A percentile compares a stretch with the other conserved stretches of the same genome.
These are phyloP conservation scores for Echeneis naucrates DNA, from an alignment of 2,797 vertebrate genomes.

Conservation along the genomic window DNA sequence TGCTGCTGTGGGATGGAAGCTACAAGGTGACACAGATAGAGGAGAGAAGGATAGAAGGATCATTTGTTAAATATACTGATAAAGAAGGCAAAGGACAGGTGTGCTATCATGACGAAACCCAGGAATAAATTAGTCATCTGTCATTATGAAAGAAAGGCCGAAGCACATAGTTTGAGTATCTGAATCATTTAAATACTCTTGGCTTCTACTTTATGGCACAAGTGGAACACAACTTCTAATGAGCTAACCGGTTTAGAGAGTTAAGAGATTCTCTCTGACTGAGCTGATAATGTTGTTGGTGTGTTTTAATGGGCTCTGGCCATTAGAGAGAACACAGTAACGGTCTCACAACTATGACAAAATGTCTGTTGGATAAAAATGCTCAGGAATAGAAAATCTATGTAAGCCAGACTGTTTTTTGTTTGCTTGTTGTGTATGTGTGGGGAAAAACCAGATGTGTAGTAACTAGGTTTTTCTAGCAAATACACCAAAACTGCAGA, in stretches of 20 bases:
- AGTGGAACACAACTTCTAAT: slow-evolving; percentile 59
- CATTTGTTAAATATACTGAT: background rate
- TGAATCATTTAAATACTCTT: slow-evolving; percentile 10
- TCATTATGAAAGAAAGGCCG: background rate
- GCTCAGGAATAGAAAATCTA: slow-evolving; percentile 12
- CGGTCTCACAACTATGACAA: slow-evolving; percentile 29
- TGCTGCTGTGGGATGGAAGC: slow-evolving; percentile 20
- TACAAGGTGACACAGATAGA: slow-evolving; percentile 9
- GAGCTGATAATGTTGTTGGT: slow-evolving; percentile 72
- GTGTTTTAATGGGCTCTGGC: slow-evolving; percentile 76
- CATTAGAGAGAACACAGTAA: slow-evolving; percentile 47
- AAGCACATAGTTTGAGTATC: background rate
- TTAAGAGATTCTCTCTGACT: slow-evolving; percentile 72
- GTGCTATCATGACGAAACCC: background rate
- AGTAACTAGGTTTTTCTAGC: background rate
- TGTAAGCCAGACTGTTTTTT: background rate
- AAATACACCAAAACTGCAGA: slow-evolving; percentile 12
- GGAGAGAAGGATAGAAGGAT: slow-evolving; percentile 1
- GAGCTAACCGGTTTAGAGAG: slow-evolving; percentile 77
- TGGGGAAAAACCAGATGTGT: background rate
- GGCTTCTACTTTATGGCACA: slow-evolving; percentile 12
- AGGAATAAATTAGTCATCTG: background rate
- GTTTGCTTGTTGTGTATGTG: slow-evolving; percentile 16
- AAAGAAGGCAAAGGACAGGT: slow-evolving; percentile 14
- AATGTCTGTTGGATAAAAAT: slow-evolving; percentile 30